These are phyloP conservation scores for Arizona elegans DNA, from an alignment of 2,113 vertebrate species.

Conservation along the genomic window DNA sequence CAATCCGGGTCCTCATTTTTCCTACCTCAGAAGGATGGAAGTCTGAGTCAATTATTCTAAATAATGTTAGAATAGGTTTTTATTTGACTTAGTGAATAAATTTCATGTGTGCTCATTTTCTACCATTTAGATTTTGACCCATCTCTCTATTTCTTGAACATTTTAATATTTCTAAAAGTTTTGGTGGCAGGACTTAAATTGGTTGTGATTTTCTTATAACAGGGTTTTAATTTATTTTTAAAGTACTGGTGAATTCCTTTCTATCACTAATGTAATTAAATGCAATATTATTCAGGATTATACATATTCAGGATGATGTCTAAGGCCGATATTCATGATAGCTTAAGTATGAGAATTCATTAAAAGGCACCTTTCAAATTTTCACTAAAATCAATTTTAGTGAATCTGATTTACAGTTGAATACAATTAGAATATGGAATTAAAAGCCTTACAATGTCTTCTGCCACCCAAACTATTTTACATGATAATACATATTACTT, in stretches of 20 bases:
- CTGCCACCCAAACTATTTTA: background rate
- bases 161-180: background rate
- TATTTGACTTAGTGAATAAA: background rate
- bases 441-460: background rate
- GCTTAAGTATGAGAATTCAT: background rate
- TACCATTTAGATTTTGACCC: background rate
- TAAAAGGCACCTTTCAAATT: background rate
- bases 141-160: background rate
- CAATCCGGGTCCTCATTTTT: too few species aligned
- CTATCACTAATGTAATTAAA: background rate
- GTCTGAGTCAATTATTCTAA: background rate
- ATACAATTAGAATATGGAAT: background rate
- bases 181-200: background rate
- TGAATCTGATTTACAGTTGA: background rate
- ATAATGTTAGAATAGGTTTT: background rate
- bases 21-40: too few species aligned
- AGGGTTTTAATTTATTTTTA: background rate
- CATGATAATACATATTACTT: background rate
- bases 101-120: background rate
- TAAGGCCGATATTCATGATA: background rate
- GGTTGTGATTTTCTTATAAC: background rate
- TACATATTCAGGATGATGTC: background rate
- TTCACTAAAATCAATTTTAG: background rate
- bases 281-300: background rate
- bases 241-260: background rate